A percentile compares a stretch with the other conserved stretches of the same genome.
Conservation (phyloP, 1,140 invertebrate genomes). For the Helicoverpa armigera region DNA sequence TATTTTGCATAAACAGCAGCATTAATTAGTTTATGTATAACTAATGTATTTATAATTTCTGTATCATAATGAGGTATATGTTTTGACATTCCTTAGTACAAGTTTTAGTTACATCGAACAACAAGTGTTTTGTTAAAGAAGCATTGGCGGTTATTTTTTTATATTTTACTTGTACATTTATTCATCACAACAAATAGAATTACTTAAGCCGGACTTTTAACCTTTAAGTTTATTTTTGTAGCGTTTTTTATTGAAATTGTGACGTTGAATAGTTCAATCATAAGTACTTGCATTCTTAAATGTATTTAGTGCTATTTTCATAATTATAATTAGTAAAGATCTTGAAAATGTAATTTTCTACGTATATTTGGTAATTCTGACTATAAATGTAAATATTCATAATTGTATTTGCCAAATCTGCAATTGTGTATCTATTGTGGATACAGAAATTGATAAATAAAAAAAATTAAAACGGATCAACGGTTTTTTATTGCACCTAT, state of each 20-base stretch:
- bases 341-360: constrained; percentile 54
- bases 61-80: constrained; percentile 76
- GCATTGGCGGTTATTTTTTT: constrained; percentile 60
- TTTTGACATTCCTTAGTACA: constrained; percentile 76
- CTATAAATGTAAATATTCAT: constrained; percentile 72
- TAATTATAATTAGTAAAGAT: constrained; percentile 44
- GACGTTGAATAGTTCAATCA: constrained; percentile 34
- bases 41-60: constrained; percentile 83
- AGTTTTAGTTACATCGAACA: constrained; percentile 70
- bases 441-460: constrained; percentile 86
- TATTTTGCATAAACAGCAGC: constrained; percentile 73
- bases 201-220: constrained; percentile 27
- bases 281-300: constrained; percentile 38
- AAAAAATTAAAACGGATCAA: constrained; percentile 66
- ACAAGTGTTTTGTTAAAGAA: constrained; percentile 63
- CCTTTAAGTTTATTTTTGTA: constrained; percentile 70
- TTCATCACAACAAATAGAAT: constrained; percentile 79
- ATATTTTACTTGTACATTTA: constrained; percentile 59
- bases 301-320: constrained; percentile 43
- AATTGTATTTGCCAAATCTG: constrained; percentile 68
- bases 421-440: constrained; percentile 79
- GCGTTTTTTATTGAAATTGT: constrained; percentile 55
- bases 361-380: constrained; percentile 52
- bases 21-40: constrained; percentile 71
- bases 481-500: constrained; percentile 42